Base-by-base conservation (phyloP, 2,797 vertebrate genomes). In the Avahi laniger region DNA sequence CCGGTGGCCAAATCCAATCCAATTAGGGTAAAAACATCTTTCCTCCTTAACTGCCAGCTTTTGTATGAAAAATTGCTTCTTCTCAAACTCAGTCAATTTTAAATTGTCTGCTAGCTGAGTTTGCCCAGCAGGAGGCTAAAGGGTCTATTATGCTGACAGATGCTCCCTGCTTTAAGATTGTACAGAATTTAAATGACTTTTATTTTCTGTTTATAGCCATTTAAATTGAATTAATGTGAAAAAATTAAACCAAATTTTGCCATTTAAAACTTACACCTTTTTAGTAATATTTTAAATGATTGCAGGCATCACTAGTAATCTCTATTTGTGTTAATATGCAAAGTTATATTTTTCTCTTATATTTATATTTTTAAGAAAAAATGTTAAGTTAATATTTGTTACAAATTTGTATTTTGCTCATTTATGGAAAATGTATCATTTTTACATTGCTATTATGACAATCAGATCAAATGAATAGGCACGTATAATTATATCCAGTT, bases 201-300 rank as follows among this genome's bases (percentile, higher is more conserved):
- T 92, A 93, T 88, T 95, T 96, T 95, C 67, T 17, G 30, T n/a
- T 57, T 78, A 94, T 69, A 94, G 65, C 59, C 41, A 59, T 96
- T 94, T 92, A 92, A 83, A 95, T 89, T 85, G 67, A 97, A 95
- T 89, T 95, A 95, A 85, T 96, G 76, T 78, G n/a, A 95, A 95
- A 94, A 79, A 94, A 65, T 73, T 85, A 94, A 92, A 82, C 50
- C 59, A 92, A 91, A 75, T 46, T 93, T 96, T 91, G 30, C 38
- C 30, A 76, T 52, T 89, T 88, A 94, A 85, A 95, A 81, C 26
- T 46, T 78, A n/a, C 17, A 89, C 22, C 17, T 73, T 85, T 96
- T 95, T 76, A 86, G 43, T 38, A 82, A 33, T 81, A 67, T 22
- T 89, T 94, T 83, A 70, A 90, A 65, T 70, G 18, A 57, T 18